Base-by-base conservation (phyloP, 1,140 invertebrate species). In the Armadillidium nasatum region DNA sequence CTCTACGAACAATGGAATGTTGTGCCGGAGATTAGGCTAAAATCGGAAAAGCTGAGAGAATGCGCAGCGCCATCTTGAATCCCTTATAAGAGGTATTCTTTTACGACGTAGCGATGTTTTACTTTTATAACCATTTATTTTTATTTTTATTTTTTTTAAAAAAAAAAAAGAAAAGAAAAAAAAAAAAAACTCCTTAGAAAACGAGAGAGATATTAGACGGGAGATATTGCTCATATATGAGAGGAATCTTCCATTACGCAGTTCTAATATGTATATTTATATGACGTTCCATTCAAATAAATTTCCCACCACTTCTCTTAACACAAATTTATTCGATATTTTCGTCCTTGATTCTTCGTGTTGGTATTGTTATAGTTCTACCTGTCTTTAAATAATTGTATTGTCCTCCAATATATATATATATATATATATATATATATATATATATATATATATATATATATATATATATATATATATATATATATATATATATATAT, bases 251-350 rank as follows among this genome's bases (percentile, higher is more conserved):
- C 50, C 19, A 60, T 60, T 60, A 60, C 50, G 11, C 1, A 15
- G 11, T 60, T 60, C 50, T 60, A 60, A 60, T 60, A 60, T 60
- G 50, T 60, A 15, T 60, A 60, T 60, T 60, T 60, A 60, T 60
- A 60, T 60, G 50, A 60, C 50, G 19, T 60, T 60, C 19, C 11
- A 60, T 7, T 60, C 50, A 19, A 60, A 60, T 60, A 60, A 60
- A 60, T 60, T 60, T 19, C 11, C 11, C 11, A 15, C 11, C 50
- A 15, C 7, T 60, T 60, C 50, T 60, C 19, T 19, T 19, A 60
- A 60, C 50, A 15, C 19, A 13, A 13, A 60, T 60, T 60, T 60
- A 60, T 60, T 19, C 50, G 11, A 33, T 3, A 3, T 33, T 33
- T 33, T 33, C 2, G 33, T 33, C 6, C 33, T 33, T 33, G 33